Evolutionary conservation across 2,113 vertebrate species (phyloP).

Genomic region (Cercocebus atys): DNA sequence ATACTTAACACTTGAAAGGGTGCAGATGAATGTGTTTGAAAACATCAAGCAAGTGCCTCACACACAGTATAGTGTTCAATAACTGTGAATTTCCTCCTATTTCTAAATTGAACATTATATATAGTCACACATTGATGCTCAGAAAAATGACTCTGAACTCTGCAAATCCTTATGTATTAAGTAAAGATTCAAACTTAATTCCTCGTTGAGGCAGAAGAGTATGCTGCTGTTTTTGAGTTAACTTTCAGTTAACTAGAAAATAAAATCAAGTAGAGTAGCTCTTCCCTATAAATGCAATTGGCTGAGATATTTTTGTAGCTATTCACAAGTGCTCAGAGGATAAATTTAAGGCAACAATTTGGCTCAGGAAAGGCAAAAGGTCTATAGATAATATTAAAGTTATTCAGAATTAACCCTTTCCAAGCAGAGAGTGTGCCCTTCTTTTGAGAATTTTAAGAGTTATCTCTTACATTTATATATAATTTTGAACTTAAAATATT

Average conservation of each 20-base stretch:
- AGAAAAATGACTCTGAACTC: neutral
- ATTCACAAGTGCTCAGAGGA: neutral
- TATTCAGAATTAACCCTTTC: neutral
- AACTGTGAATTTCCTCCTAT: neutral
- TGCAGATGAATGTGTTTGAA: neutral
- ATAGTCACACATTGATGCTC: neutral
- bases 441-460: neutral
- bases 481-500: neutral
- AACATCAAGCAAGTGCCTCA: neutral
- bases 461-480: neutral
- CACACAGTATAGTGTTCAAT: neutral
- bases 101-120: neutral
- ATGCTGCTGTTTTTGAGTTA: neutral
- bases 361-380: neutral
- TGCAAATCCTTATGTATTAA: neutral
- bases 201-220: neutral
- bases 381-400: neutral
- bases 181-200: neutral
- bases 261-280: neutral
- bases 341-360: neutral
- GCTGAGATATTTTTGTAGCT: neutral
- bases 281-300: neutral
- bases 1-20: neutral
- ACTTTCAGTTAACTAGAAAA: neutral
- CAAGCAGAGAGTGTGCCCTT: neutral